Conservation (phyloP, 2,113 vertebrate genomes). For the Tragelaphus scriptus region DNA sequence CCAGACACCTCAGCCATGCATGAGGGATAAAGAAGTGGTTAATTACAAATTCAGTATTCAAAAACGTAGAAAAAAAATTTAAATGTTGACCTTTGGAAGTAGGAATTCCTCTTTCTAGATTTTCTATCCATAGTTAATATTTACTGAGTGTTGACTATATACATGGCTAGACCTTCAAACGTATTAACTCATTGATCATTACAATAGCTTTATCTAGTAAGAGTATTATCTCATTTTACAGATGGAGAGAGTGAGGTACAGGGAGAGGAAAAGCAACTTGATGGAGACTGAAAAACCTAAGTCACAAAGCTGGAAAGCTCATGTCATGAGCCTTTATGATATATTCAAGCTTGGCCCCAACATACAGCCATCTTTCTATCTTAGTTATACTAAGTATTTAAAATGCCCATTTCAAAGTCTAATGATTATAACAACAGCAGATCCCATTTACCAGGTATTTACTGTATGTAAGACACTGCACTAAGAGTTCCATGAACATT, state of each 20-base stretch:
- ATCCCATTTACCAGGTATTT: background rate
- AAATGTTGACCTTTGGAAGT: background rate
- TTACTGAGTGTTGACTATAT: background rate
- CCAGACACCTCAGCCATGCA: too few species aligned
- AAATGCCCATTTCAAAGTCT: background rate
- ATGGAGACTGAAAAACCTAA: background rate
- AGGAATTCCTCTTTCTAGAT: background rate
- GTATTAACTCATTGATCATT: too few species aligned
- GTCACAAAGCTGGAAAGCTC: fast-evolving
- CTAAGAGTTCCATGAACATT: too few species aligned
- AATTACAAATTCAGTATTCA: background rate
- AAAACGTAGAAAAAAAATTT: background rate
- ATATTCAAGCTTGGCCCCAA: background rate
- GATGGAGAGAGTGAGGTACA: background rate
- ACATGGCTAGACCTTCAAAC: background rate
- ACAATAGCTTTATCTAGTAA: fast-evolving
- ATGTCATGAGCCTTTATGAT: background rate
- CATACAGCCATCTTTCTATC: background rate
- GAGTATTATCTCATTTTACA: background rate
- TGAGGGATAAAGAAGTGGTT: background rate
- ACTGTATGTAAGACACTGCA: fast-evolving
- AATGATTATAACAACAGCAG: background rate
- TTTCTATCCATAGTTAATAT: background rate
- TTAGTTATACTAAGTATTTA: background rate
- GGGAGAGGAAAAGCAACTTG: background rate